A percentile compares a stretch with the other conserved stretches of the same genome.
phyloP scores from a whole-genome alignment of 2,113 vertebrate species.

The Clinocottus analis region DNA sequence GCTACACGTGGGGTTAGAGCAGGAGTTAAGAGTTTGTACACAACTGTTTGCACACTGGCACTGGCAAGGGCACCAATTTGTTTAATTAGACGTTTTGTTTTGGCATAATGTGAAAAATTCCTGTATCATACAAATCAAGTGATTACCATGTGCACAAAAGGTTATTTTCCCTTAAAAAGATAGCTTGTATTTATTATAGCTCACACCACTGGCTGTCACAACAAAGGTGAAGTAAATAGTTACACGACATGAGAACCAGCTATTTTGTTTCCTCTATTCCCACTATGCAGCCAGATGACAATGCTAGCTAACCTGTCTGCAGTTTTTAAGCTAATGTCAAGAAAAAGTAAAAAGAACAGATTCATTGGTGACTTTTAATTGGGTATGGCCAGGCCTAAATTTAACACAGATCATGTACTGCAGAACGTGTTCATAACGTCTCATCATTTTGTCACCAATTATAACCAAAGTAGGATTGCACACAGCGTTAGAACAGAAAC shows the following conservation, averaged over 20 bases:
- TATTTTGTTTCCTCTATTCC: too few relatives aligned
- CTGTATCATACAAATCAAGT: background rate
- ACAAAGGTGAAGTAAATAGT: background rate
- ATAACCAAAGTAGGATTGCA: background rate
- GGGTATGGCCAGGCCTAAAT: background rate
- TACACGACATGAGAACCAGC: background rate
- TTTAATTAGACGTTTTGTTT: background rate
- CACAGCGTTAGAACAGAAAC: background rate
- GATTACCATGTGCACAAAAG: background rate
- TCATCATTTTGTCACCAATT: background rate
- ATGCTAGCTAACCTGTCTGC: background rate
- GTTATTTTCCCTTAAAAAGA: background rate
- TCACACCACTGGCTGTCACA: background rate
- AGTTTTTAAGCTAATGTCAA: background rate
- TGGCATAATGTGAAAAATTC: background rate
- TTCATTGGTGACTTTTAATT: background rate
- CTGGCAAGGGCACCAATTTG: too few relatives aligned
- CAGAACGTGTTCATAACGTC: background rate
- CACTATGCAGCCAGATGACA: background rate
- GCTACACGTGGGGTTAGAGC: background rate
- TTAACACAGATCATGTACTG: background rate
- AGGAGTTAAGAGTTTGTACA: background rate
- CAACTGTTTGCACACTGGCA: background rate
- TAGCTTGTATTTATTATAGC: background rate
- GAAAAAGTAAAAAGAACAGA: background rate